phyloP scores from a whole-genome alignment of 2,888 invertebrate species.

The Minunthozetes semirufus region DNA sequence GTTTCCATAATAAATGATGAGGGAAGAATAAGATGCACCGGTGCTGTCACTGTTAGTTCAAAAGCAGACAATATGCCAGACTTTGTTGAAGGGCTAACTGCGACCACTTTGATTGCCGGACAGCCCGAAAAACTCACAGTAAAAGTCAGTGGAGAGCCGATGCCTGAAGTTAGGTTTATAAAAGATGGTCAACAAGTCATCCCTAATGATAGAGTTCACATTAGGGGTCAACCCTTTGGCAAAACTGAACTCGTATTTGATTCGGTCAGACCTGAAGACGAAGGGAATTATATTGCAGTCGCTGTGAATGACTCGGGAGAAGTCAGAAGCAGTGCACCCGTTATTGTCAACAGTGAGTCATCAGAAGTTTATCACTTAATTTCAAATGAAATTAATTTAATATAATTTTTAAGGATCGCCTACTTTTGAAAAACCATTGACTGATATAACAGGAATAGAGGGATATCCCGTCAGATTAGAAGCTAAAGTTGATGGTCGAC shows the following conservation, averaged over 20 bases:
- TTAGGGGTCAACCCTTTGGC: constrained; percentile 51
- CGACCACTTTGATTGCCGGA: constrained; percentile 61
- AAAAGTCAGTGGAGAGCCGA: constrained; percentile 51
- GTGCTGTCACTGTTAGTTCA: constrained; percentile 34
- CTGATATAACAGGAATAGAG: constrained; percentile 54
- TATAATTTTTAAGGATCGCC: constrained; percentile 35
- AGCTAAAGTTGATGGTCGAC: constrained; percentile 40
- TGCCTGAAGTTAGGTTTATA: constrained; percentile 30
- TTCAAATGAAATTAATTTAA: not conserved
- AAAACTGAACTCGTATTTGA: constrained; percentile 51
- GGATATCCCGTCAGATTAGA: constrained; percentile 61
- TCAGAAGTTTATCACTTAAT: not conserved
- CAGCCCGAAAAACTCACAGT: constrained; percentile 69
- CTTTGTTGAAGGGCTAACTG: constrained; percentile 51
- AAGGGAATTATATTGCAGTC: constrained; percentile 71
- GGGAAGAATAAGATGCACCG: constrained; percentile 40
- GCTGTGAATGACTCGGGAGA: constrained; percentile 69
- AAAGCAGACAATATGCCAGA: constrained; percentile 53
- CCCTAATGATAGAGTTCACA: constrained; percentile 47
- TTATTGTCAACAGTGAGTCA: constrained; percentile 41
- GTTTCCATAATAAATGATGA: constrained; percentile 63
- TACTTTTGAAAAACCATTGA: constrained; percentile 41
- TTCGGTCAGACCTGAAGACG: constrained; percentile 62
- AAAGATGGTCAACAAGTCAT: constrained; percentile 60
- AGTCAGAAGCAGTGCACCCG: constrained; percentile 44